Evolutionary conservation across 2,113 vertebrate genomes (phyloP).

Genomic region (Dicentrarchus labrax): DNA sequence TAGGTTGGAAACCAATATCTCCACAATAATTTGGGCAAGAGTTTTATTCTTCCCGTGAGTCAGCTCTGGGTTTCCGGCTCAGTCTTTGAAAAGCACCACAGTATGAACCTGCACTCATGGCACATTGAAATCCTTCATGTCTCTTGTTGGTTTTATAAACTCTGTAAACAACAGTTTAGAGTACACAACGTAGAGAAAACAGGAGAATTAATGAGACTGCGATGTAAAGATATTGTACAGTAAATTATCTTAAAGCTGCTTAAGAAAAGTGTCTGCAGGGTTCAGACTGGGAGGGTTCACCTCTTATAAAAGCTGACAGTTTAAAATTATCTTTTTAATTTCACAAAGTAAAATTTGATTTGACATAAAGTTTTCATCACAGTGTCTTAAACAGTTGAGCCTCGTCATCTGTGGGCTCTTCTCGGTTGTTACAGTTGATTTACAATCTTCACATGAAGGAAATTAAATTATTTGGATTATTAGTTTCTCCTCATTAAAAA

Average conservation of each 20-base stretch:
- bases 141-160: constrained; percentile 23
- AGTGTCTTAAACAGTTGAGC: background rate
- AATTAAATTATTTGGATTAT: constrained; percentile 6
- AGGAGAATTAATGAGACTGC: background rate
- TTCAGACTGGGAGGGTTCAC: background rate
- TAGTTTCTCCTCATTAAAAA: constrained; percentile 25
- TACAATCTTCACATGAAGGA: background rate
- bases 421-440: background rate
- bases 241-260: background rate
- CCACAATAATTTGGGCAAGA: constrained; percentile 57
- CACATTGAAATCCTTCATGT: constrained; percentile 27
- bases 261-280: background rate
- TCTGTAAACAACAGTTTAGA: background rate
- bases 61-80: constrained; percentile 21
- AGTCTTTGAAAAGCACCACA: constrained; percentile 28
- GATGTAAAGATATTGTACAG: background rate
- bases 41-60: constrained; percentile 67
- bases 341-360: background rate
- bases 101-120: constrained; percentile 32
- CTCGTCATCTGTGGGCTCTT: background rate
- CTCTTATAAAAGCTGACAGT: background rate
- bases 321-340: background rate
- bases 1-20: constrained; percentile 72
- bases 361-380: background rate
- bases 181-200: too few relatives aligned